These are phyloP conservation scores for Sebastes hubbsi DNA, from an alignment of 2,797 vertebrate species.

Conservation along the genomic window DNA sequence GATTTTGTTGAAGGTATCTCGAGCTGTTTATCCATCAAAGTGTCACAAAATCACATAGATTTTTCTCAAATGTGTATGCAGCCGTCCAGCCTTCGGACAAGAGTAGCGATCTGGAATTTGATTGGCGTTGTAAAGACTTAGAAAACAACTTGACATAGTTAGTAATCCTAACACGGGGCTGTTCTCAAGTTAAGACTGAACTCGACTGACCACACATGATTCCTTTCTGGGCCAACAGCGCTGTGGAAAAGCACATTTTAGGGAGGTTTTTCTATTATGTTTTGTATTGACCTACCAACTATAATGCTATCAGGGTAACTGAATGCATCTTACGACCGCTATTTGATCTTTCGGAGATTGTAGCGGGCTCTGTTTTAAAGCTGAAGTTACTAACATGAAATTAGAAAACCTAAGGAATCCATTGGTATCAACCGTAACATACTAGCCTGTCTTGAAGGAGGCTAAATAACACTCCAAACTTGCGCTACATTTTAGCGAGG, in stretches of 20 bases:
- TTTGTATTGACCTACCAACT: background rate
- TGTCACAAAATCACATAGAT: background rate
- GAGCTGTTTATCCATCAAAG: background rate
- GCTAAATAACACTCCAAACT: too few species aligned
- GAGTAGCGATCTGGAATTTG: background rate
- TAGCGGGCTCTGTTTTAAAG: too few species aligned
- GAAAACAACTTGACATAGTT: background rate
- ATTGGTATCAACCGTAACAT: too few species aligned
- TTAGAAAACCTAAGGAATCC: too few species aligned
- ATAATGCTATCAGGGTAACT: background rate
- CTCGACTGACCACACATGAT: conserved; percentile 1
- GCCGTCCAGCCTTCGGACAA: background rate
- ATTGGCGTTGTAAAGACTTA: background rate
- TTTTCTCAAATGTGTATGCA: background rate
- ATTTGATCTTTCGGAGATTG: too few species aligned
- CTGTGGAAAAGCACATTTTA: background rate
- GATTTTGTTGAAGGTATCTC: background rate
- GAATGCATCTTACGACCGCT: background rate
- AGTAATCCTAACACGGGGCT: background rate
- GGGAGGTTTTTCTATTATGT: background rate
- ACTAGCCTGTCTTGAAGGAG: too few species aligned
- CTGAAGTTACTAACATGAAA: too few species aligned
- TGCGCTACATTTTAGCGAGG: too few species aligned
- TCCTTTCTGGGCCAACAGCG: background rate
- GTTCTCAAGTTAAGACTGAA: conserved; percentile 1